Base-by-base conservation (phyloP, 2,113 vertebrate species). In the Marmota flaviventris region DNA sequence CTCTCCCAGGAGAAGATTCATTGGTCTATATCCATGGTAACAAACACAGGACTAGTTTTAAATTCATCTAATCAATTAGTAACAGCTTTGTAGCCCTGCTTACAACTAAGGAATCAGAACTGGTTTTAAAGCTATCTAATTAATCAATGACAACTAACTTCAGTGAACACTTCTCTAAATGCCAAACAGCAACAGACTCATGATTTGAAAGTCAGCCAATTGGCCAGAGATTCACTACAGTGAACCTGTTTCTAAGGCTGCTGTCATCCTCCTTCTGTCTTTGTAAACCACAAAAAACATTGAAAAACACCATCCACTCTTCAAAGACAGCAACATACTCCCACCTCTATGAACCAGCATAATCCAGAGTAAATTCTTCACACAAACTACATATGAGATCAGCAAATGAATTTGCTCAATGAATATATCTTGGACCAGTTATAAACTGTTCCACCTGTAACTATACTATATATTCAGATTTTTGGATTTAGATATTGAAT, bases 61-160 rank as follows among this genome's bases (percentile, higher is more conserved):
- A 90, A 73, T 20, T 61, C 48, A 61, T 91, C 45, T 63, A 73
- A 78, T 95, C 90, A 95, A 88, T 95, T 95, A 90, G 81, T 53
- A 96, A 93, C 8, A 42, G n/a, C 81, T 97, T 65, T 32, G 77
- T 37, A 88, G 34, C 29, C 0, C 39, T 85, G 58, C 58, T 94
- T 94, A n/a, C 2, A 81, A 93, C 58, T 70, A 83, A 95, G 65
- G 14, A 96, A 63, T 37, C n/a, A 82, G n/a, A 89, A 93, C 17
- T 77, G 53, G 5, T 92, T 97, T 96, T 61, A 91, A 92, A 91
- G 11, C 79, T 77, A 32, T 37, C 53, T 85, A 85, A 92, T 96
- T 96, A 94, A 93, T 95, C 88, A 96, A 29, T 91, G 88, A 92
- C 72, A 85, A 56, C 63, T 78, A 90, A 94, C 37, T 45, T 87